Conservation (phyloP, 2,888 invertebrate species). For the Ectemnius lituratus region DNA sequence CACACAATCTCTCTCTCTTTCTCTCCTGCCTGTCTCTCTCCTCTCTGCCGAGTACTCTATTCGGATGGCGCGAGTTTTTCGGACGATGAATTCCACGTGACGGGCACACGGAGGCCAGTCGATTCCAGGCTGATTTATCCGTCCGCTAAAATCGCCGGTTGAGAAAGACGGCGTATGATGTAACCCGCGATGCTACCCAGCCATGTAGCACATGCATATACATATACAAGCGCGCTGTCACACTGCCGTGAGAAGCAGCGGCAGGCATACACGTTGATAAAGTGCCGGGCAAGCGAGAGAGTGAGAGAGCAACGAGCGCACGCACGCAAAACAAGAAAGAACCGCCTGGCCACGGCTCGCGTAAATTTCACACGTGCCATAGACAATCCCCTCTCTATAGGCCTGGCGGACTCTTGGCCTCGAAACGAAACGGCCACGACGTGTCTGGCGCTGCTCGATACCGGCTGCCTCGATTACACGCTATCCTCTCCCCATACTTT, state of each 20-base stretch:
- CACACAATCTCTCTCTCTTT: no score
- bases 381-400: conserved; percentile 51
- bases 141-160: conserved; percentile 32
- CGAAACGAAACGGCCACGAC: conserved; percentile 55
- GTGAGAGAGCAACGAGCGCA: not conserved
- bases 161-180: conserved; percentile 52
- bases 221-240: not conserved
- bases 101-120: not conserved
- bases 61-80: conserved; percentile 12
- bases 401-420: conserved; percentile 58
- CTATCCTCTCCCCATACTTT: conserved; percentile 3
- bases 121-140: not conserved
- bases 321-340: conserved; percentile 32
- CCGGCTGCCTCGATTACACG: conserved; percentile 15
- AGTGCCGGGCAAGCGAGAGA: conserved; percentile 22
- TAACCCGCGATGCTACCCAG: conserved; percentile 43
- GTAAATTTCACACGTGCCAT: conserved; percentile 64
- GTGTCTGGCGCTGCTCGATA: conserved; percentile 25
- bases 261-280: not conserved
- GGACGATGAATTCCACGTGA: conserved; percentile 5
- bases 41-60: not conserved
- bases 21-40: not conserved
- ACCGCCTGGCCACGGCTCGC: conserved; percentile 51
- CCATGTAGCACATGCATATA: conserved; percentile 26
- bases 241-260: not conserved